Percentiles rank a stretch among this genome's conserved stretches.
Conservation (phyloP, 1,140 invertebrate genomes). For the Orius laevigatus region DNA sequence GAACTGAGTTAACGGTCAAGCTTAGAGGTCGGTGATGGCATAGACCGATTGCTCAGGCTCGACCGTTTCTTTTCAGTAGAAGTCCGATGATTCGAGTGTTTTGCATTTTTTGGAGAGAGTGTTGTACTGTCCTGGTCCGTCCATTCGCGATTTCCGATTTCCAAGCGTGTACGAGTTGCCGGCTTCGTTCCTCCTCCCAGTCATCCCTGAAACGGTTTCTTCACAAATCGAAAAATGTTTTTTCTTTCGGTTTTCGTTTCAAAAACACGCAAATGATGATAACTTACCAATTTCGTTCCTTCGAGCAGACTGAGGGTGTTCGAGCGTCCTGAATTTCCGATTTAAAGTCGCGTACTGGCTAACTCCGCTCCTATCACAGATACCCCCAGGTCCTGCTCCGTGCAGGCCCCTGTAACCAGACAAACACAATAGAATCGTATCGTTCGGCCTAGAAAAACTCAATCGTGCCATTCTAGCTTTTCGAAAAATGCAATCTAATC, state of each 20-base stretch:
- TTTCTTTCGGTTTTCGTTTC: background rate
- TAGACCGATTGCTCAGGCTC: background rate
- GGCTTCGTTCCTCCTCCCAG: slow-evolving; percentile 16
- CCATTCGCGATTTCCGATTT: slow-evolving; percentile 16
- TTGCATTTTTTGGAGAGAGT: slow-evolving; percentile 86
- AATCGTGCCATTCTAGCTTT: slow-evolving; percentile 3
- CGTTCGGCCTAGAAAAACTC: background rate
- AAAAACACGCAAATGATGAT: background rate
- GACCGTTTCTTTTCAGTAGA: slow-evolving; percentile 56
- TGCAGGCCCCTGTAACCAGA: slow-evolving; percentile 6
- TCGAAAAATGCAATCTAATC: too few relatives aligned
- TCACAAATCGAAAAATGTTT: background rate
- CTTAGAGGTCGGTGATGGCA: slow-evolving; percentile 9
- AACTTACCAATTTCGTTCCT: slow-evolving; percentile 12
- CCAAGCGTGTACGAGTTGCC: slow-evolving; percentile 22
- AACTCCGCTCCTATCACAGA: slow-evolving; percentile 31
- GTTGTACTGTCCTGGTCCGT: slow-evolving; percentile 32
- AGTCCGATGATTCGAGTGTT: slow-evolving; percentile 81
- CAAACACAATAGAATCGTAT: slow-evolving; percentile 7
- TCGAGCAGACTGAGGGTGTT: slow-evolving; percentile 19
- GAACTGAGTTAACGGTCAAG: background rate
- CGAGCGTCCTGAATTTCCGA: slow-evolving; percentile 23
- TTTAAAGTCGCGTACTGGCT: slow-evolving; percentile 58
- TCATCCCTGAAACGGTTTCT: slow-evolving; percentile 9
- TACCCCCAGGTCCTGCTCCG: slow-evolving; percentile 25